Percentiles rank a stretch among this genome's conserved stretches.
Conservation (phyloP, 2,113 vertebrate species). For the Mungos mungo region DNA sequence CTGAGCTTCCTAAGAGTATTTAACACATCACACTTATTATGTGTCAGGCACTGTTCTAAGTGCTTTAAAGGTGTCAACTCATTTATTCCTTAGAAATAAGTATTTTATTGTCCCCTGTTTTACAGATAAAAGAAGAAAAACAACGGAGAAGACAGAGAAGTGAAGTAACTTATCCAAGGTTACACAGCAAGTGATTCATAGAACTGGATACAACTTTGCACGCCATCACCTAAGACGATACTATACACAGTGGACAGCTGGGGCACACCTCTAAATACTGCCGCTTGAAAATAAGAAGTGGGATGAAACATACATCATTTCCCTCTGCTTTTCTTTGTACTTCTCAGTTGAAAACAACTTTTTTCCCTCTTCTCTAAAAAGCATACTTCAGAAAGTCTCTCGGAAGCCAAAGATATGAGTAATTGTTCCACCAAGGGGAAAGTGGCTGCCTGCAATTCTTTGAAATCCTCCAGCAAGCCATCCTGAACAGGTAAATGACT, state of each 20-base stretch:
- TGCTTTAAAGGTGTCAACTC: background rate
- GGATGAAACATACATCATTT: background rate
- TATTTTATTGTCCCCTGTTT: background rate
- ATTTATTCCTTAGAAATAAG: background rate
- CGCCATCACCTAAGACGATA: background rate
- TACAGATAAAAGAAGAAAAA: background rate
- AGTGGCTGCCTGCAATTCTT: background rate
- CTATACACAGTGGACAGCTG: rapidly evolving
- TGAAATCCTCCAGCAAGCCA: constrained; percentile 10
- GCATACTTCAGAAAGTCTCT: constrained; percentile 25
- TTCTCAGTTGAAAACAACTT: background rate
- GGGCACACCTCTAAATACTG: background rate
- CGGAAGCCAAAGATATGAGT: background rate
- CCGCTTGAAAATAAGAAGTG: background rate
- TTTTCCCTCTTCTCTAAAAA: background rate
- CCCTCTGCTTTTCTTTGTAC: background rate
- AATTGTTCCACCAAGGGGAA: constrained; percentile 37
- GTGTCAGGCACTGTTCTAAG: background rate
- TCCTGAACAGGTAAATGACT: constrained; percentile 57
- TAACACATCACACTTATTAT: background rate
- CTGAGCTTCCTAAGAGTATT: background rate
- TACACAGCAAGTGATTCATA: background rate
- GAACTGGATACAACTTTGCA: background rate
- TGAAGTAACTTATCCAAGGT: background rate
- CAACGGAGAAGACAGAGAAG: background rate